Evolutionary conservation across 2,888 invertebrate genomes (phyloP).

Genomic region (Abrostola triplasia): DNA sequence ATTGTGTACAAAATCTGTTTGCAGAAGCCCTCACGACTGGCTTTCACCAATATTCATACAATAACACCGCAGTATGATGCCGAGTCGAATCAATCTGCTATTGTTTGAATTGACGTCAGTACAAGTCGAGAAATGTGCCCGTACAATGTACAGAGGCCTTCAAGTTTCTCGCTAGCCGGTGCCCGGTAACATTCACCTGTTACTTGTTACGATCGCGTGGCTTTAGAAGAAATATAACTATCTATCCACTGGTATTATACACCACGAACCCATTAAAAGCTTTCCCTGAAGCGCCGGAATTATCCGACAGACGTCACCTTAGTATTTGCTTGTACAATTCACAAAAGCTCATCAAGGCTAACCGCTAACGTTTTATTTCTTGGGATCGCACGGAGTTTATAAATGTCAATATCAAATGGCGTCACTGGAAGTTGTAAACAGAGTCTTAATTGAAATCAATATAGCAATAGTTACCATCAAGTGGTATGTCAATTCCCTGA

Average conservation of each 20-base stretch:
- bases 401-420: conserved; percentile 26
- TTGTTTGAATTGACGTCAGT: conserved; percentile 77
- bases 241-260: conserved; percentile 15
- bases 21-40: conserved; percentile 58
- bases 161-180: conserved; percentile 55
- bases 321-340: conserved; percentile 19
- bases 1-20: conserved; percentile 53
- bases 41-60: conserved; percentile 69
- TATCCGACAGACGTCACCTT: conserved; percentile 9
- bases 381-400: conserved; percentile 24
- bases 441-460: conserved; percentile 69
- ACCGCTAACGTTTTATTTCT: conserved; percentile 41
- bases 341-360: conserved; percentile 25
- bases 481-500: conserved; percentile 66
- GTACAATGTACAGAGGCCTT: conserved; percentile 56
- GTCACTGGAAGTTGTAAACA: conserved; percentile 51
- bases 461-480: conserved; percentile 59
- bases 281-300: conserved; percentile 28
- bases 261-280: conserved; percentile 24
- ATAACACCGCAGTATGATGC: conserved; percentile 56
- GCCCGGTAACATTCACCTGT: conserved; percentile 62
- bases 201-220: conserved; percentile 49
- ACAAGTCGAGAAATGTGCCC: conserved; percentile 58
- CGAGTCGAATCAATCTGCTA: conserved; percentile 71
- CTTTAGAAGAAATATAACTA: conserved; percentile 23